Percentiles rank a stretch among this genome's conserved stretches.
Conservation (phyloP, 2,888 invertebrate species). For the Lasiommata megera region DNA sequence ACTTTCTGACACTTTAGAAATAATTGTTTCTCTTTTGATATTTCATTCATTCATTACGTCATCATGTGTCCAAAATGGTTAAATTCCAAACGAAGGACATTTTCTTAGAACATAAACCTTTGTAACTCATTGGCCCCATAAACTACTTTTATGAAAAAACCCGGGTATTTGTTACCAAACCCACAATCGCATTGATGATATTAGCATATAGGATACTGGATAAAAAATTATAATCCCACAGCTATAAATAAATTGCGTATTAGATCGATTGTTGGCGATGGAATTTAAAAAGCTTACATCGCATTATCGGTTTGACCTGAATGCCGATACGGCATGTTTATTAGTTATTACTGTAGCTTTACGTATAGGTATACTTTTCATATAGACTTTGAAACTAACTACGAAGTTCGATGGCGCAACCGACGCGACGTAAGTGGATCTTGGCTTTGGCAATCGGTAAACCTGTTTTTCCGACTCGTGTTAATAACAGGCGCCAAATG, state of each 20-base stretch:
- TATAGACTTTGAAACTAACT: background rate
- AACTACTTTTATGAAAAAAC: no score
- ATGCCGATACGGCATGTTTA: background rate
- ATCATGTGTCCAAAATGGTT: no score
- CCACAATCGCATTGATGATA: no score
- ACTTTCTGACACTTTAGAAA: no score
- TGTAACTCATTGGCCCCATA: no score
- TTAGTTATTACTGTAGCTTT: background rate
- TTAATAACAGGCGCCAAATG: slow-evolving; percentile 2
- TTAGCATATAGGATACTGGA: no score
- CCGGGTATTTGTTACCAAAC: no score
- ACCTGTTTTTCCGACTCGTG: slow-evolving; percentile 1
- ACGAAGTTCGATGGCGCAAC: background rate
- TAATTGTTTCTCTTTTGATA: no score
- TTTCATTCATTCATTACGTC: no score
- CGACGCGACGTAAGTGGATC: background rate
- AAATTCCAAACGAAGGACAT: no score
- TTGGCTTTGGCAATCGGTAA: slow-evolving; percentile 6
- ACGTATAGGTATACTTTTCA: background rate
- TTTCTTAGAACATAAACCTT: no score
- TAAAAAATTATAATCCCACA: background rate
- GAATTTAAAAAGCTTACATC: slow-evolving; percentile 8
- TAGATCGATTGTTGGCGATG: slow-evolving; percentile 2
- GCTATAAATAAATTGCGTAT: background rate
- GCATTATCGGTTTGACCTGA: slow-evolving; percentile 9